Percentiles rank a stretch among this genome's conserved stretches.
phyloP scores from a whole-genome alignment of 2,113 vertebrate genomes.

The Trematomus loennbergii region DNA sequence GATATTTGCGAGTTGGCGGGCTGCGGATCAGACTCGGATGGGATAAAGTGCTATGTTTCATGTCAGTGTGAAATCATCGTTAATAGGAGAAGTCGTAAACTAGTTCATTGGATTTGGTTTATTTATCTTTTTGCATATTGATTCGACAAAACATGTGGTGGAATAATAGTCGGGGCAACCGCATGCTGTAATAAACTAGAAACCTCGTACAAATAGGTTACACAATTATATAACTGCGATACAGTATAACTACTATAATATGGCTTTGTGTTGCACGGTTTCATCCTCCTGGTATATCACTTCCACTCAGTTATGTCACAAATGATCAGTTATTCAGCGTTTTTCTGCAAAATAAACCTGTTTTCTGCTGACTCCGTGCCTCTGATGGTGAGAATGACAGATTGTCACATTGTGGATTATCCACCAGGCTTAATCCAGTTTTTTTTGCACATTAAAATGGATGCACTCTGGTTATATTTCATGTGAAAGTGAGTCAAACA shows the following conservation, averaged over 20 bases:
- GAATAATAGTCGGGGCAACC: constrained; percentile 3
- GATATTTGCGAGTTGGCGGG: constrained; percentile 44
- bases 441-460: constrained; percentile 43
- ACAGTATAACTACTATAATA: no score
- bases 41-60: constrained; percentile 27
- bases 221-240: constrained; percentile 18
- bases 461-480: neutral
- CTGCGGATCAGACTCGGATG: constrained; percentile 16
- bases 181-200: constrained; percentile 5
- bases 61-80: neutral
- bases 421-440: constrained; percentile 57
- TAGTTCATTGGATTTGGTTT: neutral
- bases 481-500: neutral
- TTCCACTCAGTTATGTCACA: neutral
- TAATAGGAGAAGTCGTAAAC: neutral
- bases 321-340: neutral
- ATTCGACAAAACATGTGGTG: constrained; percentile 27
- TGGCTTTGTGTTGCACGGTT: neutral
- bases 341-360: neutral
- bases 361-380: constrained; percentile 25
- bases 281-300: neutral
- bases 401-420: constrained; percentile 70
- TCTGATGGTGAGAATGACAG: constrained; percentile 31
- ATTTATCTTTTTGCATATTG: constrained; percentile 33
- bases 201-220: neutral